Evolutionary conservation across 2,113 vertebrate genomes (phyloP).

Genomic region (Baryphthengus martii): DNA sequence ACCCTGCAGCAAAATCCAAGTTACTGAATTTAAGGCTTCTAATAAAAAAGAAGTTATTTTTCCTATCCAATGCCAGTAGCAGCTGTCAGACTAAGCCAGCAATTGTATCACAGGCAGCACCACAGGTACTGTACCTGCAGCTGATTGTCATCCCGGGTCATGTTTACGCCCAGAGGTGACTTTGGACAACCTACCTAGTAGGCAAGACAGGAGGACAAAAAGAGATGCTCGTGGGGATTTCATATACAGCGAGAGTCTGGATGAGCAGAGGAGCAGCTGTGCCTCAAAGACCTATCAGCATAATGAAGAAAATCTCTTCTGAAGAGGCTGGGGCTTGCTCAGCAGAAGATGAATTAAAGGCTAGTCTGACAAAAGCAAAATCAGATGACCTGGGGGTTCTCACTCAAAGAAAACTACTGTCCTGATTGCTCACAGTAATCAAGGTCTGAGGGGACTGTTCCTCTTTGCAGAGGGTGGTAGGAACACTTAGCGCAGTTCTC

Average conservation of each 20-base stretch:
- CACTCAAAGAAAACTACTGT: neutral
- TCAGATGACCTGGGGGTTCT: neutral
- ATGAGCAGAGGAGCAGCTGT: conserved; percentile 1
- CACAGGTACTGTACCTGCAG: neutral
- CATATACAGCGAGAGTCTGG: neutral
- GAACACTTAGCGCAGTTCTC: neutral
- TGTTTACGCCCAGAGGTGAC: neutral
- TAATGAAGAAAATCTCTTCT: conserved; percentile 36
- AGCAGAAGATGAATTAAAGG: conserved; percentile 9
- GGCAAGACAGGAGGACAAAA: neutral
- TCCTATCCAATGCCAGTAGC: neutral
- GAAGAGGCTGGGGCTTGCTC: conserved; percentile 14
- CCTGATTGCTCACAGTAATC: neutral
- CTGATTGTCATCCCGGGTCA: neutral
- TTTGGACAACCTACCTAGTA: neutral
- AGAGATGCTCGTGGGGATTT: neutral
- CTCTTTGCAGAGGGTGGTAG: neutral
- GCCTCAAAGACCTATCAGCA: neutral
- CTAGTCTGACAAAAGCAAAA: conserved; percentile 19
- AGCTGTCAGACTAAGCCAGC: neutral
- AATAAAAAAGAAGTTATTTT: neutral
- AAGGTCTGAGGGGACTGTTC: neutral
- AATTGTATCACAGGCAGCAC: neutral
- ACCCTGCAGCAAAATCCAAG: neutral
- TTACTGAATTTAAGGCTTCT: neutral